Evolutionary conservation across 2,797 vertebrate genomes (phyloP).

Genomic region (Alauda arvensis): DNA sequence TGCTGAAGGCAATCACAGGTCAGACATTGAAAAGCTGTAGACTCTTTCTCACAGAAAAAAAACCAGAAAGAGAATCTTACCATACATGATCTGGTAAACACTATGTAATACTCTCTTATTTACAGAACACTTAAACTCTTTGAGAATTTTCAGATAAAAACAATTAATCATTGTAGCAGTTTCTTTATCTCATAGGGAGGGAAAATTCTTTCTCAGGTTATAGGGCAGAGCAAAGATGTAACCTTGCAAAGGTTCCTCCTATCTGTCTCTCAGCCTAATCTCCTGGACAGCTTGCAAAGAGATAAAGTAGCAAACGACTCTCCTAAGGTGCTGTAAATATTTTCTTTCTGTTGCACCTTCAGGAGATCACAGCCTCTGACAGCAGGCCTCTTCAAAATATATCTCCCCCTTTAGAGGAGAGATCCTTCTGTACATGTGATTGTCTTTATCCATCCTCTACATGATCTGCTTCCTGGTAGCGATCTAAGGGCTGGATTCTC

Average conservation of each 20-base stretch:
- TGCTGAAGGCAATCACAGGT: not conserved
- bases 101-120: not conserved
- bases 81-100: not conserved
- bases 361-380: not conserved
- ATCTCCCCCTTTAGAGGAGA: not conserved
- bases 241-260: not conserved
- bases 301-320: not conserved
- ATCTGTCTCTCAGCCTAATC: not conserved
- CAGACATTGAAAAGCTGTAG: not conserved
- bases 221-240: not conserved
- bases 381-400: not conserved
- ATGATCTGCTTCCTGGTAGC: not conserved
- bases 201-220: not conserved
- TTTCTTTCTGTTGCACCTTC: not conserved
- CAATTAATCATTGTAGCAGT: not conserved
- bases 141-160: not conserved
- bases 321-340: not conserved
- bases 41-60: not conserved
- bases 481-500: not conserved
- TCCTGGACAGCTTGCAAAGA: not conserved
- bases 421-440: not conserved
- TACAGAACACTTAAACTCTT: not conserved
- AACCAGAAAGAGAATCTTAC: not conserved
- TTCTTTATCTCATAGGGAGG: not conserved
- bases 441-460: not conserved